Evolutionary conservation across 1,140 invertebrate genomes (phyloP), one percentile per base, ranked within the genome.

Genomic region (Bombus cullumanus): DNA sequence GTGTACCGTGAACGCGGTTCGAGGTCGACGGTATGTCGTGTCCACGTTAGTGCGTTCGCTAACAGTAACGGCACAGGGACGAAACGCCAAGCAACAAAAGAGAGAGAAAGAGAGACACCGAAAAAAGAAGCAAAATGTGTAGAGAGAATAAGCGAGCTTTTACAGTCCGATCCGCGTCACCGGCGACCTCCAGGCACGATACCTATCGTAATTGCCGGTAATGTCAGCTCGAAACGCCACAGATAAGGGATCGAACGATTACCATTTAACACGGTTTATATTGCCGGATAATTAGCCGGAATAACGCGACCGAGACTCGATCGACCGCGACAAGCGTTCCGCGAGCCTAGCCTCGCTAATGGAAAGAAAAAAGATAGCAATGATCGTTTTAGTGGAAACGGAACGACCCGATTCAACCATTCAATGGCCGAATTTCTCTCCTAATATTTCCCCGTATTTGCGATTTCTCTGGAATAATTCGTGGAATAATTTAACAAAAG

Each of bases 191-290:
- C 82, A 78, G 86, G 71, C 77, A 39, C 80, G 88, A 89, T 89
- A 80, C 79, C 82, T 80, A 64, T 85, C 88, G 78, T 88, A 87
- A 89, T 88, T 77, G 66, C 41, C 68, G 77, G 59, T 82, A 89
- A 66, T 83, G 62, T 76, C 81, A 41, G 84, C 53, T 47, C 64
- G 79, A 86, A 81, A 81, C 83, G 81, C 37, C 68, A 57, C 43
- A 81, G 84, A 89, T 88, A 89, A 89, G 77, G 34, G 80, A 83
- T 83, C 82, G 74, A 83, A 86, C 88, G 77, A 83, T 84, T 62
- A 88, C 76, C 79, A 71, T 89, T 89, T 89, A 82, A 84, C 64
- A 68, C 74, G 82, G 64, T 83, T 83, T 78, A 83, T 77, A 83
- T 83, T 83, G 74, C 74, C 62, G 82, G 82, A 83, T 83, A 83